Evolutionary conservation across 2,113 vertebrate genomes (phyloP).

Genomic region (Delphinapterus leucas): DNA sequence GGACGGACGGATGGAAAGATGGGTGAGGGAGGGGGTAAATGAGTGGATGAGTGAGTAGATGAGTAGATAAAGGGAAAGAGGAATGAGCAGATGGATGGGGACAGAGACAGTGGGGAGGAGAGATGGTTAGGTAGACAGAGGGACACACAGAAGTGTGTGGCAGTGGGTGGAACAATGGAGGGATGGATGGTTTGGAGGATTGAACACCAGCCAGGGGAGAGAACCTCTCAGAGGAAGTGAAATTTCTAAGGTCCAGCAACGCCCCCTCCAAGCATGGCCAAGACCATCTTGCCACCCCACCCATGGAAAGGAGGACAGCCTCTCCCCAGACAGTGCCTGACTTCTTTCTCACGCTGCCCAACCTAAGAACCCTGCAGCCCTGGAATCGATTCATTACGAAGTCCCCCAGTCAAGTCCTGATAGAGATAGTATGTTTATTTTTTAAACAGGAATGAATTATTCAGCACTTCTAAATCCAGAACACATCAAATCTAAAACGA

Average conservation of each 20-base stretch:
- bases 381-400: neutral
- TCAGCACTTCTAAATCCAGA: conserved; percentile 75
- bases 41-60: too few relatives aligned
- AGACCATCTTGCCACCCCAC: neutral
- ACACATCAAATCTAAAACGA: conserved; percentile 57
- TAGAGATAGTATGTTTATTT: conserved; percentile 59
- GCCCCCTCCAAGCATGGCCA: neutral
- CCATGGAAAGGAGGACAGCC: neutral
- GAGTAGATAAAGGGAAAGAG: neutral
- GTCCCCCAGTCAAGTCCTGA: conserved; percentile 8
- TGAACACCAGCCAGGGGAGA: neutral
- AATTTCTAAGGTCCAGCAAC: neutral
- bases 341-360: neutral
- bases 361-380: neutral
- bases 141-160: neutral
- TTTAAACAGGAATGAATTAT: conserved; percentile 73
- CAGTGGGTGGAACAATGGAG: neutral
- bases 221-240: neutral
- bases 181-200: neutral
- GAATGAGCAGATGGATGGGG: neutral
- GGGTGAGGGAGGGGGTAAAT: too few relatives aligned
- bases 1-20: neutral
- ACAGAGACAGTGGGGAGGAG: neutral
- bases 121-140: neutral
- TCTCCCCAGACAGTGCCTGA: neutral